Evolutionary conservation across 2,797 vertebrate species (phyloP), one percentile per base, ranked within the genome.

Genomic region (Hephaestus fuliginosus): DNA sequence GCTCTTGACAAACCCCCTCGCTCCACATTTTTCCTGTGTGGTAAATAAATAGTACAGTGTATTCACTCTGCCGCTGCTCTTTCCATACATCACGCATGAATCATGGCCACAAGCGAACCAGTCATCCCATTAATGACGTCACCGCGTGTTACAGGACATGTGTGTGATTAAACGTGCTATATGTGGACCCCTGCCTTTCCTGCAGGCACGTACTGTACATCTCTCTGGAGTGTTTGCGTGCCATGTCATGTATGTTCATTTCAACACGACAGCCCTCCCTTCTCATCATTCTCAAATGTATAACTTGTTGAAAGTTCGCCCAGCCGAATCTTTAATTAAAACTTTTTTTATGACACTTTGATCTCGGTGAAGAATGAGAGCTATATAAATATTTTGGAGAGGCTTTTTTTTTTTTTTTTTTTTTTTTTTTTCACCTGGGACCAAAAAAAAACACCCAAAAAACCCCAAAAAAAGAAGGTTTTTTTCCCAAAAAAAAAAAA

Each of bases 141-240:
- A 36, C 2, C 52, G 11, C 69, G 1, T 25, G 72, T 87, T 80
- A 79, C 5, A 2, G 5, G 51, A 66, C 66, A 57, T 25, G 2
- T 3, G 57, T 48, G 41, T 88, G 71, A 89, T 82, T 57, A 12
- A 22, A 78, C 17, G 68, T 85, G 86, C 33, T 77, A 68, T 36
- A n/a, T 66, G 28, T 25, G 69, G 77, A 82, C 82, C 78, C 25
- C 25, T 30, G 74, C 57, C 61, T 78, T 70, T 60, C 33, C 74
- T 73, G 83, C 51, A 63, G 75, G 69, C 55, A 57, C 56, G 43
- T 7, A 11, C n/a, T 65, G 55, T 51, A 6, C 14, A 18, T 78
- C 41, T 63, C 22, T 25, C 9, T 51, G 51, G 28, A 53, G 22
- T 58, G 62, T 78, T 72, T 61, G 49, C 71, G 2, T 41, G 30